Evolutionary conservation across 2,113 vertebrate species (phyloP).

Genomic region (Motacilla alba): DNA sequence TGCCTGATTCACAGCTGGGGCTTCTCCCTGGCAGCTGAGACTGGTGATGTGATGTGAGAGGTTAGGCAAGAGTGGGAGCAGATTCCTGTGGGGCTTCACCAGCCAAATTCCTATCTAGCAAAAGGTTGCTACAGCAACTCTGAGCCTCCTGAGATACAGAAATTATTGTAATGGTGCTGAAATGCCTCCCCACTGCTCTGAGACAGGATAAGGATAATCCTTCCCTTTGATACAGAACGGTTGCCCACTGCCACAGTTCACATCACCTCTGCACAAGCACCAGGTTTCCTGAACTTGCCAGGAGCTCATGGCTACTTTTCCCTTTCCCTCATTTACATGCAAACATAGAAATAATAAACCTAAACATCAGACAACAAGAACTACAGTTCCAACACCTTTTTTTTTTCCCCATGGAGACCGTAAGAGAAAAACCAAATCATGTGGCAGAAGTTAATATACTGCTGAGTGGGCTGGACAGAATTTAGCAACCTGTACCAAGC

Average conservation of each 20-base stretch:
- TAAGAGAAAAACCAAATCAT: constrained; percentile 2
- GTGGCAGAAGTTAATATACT: constrained; percentile 2
- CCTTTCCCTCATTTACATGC: background rate
- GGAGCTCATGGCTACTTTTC: background rate
- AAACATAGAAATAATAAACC: background rate
- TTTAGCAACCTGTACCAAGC: background rate
- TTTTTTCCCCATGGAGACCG: background rate
- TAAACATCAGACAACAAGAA: background rate
- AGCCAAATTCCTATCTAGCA: constrained; percentile 58
- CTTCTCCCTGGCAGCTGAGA: constrained; percentile 41
- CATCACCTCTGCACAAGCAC: background rate
- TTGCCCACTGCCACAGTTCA: background rate
- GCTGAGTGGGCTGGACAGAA: constrained; percentile 10
- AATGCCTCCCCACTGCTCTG: background rate
- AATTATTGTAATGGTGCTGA: constrained; percentile 32
- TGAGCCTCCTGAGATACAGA: constrained; percentile 27
- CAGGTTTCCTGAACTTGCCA: background rate
- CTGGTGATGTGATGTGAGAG: constrained; percentile 57
- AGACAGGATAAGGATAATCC: constrained; percentile 15
- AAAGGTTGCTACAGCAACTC: constrained; percentile 63
- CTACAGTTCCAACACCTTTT: background rate
- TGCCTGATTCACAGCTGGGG: background rate
- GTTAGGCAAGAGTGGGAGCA: constrained; percentile 28
- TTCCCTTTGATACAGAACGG: background rate
- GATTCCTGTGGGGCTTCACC: constrained; percentile 54